phyloP scores from a whole-genome alignment of 2,888 invertebrate species.

The Sturmia bella region DNA sequence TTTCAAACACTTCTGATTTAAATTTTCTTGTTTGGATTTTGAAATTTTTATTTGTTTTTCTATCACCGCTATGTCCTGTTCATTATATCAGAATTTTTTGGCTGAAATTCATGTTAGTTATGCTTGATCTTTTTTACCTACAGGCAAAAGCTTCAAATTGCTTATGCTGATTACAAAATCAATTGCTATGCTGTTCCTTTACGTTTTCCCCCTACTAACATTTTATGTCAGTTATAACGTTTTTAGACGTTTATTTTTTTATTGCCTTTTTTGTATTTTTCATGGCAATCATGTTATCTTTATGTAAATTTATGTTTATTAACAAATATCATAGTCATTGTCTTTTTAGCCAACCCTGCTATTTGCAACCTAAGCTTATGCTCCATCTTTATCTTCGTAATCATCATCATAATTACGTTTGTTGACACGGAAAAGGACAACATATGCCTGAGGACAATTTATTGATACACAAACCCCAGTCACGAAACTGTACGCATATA shows the following conservation, averaged over 20 bases:
- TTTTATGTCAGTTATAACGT: constrained; percentile 8
- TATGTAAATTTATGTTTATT: constrained; percentile 70
- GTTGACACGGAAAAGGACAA: constrained; percentile 54
- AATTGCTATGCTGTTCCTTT: constrained; percentile 51
- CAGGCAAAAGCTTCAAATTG: constrained; percentile 52
- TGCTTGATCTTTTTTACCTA: constrained; percentile 39
- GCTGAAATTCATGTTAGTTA: constrained; percentile 12
- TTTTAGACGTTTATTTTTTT: background rate
- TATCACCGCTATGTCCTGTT: constrained; percentile 12
- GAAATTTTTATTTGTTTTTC: constrained; percentile 8
- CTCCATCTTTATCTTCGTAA: constrained; percentile 8
- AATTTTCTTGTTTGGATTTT: constrained; percentile 1
- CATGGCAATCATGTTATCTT: constrained; percentile 64
- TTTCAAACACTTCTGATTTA: background rate
- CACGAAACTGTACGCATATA: background rate
- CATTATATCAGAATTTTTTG: constrained; percentile 30
- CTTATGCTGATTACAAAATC: constrained; percentile 68
- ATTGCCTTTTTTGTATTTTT: constrained; percentile 16
- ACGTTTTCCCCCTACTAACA: background rate
- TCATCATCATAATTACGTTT: constrained; percentile 36
- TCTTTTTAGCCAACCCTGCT: background rate
- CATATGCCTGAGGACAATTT: constrained; percentile 63
- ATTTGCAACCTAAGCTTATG: background rate
- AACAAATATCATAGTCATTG: constrained; percentile 62
- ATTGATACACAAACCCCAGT: constrained; percentile 38